A percentile compares a stretch with the other conserved stretches of the same genome.
phyloP scores from a whole-genome alignment of 1,140 invertebrate genomes.

The Drosophila lowei region DNA sequence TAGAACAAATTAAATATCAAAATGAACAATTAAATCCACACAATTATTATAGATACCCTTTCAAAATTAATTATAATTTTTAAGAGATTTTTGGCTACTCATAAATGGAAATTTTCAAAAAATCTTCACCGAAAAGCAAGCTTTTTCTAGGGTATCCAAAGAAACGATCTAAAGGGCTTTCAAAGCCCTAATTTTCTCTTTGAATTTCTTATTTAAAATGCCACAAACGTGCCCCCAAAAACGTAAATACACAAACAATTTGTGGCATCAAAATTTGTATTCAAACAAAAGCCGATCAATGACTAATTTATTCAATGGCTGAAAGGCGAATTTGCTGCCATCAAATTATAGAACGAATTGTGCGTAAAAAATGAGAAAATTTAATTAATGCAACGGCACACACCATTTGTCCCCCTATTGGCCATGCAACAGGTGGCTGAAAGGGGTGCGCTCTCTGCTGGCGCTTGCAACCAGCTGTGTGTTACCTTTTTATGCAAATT shows the following conservation, averaged over 20 bases:
- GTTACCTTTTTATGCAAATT: slow-evolving; percentile 70
- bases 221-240: slow-evolving; percentile 16
- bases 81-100: too few species aligned
- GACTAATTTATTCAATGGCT: slow-evolving; percentile 38
- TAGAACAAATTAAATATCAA: too few species aligned
- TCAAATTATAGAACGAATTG: slow-evolving; percentile 40
- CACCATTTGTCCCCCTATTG: neutral
- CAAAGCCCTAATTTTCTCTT: too few species aligned
- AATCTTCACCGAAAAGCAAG: too few species aligned
- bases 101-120: too few species aligned
- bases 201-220: too few species aligned
- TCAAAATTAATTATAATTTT: too few species aligned
- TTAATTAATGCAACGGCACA: slow-evolving; percentile 49
- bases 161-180: too few species aligned
- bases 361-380: slow-evolving; percentile 75
- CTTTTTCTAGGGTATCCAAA: too few species aligned
- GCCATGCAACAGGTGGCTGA: slow-evolving; percentile 58
- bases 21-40: too few species aligned
- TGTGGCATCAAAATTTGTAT: neutral
- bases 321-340: slow-evolving; percentile 4
- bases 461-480: neutral
- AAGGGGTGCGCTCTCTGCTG: neutral
- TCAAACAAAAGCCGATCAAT: slow-evolving; percentile 8
- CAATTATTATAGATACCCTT: too few species aligned
- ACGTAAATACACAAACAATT: slow-evolving; percentile 20